phyloP scores from a whole-genome alignment of 2,113 vertebrate species.

The Anarrhichthys ocellatus region DNA sequence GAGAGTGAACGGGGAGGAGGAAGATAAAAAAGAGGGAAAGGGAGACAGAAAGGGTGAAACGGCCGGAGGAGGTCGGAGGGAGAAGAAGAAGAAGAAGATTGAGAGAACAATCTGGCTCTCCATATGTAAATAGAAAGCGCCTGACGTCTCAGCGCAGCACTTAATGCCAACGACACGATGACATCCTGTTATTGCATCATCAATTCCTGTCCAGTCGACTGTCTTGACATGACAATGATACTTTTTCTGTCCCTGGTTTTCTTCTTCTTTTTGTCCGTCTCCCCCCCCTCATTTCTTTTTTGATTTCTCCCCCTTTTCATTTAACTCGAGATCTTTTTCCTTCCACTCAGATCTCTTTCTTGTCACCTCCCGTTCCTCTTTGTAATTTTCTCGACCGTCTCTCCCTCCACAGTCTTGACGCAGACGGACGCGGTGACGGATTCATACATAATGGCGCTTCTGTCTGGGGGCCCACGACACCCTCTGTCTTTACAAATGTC shows the following conservation, averaged over 20 bases:
- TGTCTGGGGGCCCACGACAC: constrained; percentile 31
- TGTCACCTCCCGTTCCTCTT: neutral
- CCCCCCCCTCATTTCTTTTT: neutral
- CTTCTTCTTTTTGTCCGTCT: neutral
- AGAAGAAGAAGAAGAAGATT: neutral
- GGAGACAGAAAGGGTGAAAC: neutral
- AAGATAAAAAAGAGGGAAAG: neutral
- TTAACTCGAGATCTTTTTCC: neutral
- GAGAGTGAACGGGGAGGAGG: constrained; percentile 4
- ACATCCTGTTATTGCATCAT: constrained; percentile 67
- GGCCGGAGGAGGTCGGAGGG: constrained; percentile 10
- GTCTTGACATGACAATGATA: constrained; percentile 48
- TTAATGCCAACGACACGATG: constrained; percentile 67
- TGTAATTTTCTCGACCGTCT: neutral
- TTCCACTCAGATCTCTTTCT: neutral
- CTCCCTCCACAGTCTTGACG: neutral
- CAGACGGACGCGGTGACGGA: constrained; percentile 17
- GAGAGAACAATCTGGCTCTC: constrained; percentile 23
- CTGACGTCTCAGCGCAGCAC: constrained; percentile 57
- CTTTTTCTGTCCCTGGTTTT: constrained; percentile 1
- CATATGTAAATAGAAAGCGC: constrained; percentile 51
- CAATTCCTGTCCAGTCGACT: constrained; percentile 44
- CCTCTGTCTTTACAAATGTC: constrained; percentile 16
- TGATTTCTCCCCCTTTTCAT: neutral
- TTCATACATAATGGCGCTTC: constrained; percentile 16